Evolutionary conservation across 1,140 invertebrate genomes (phyloP), one percentile per base, ranked within the genome.

Genomic region (Bombus confusus): DNA sequence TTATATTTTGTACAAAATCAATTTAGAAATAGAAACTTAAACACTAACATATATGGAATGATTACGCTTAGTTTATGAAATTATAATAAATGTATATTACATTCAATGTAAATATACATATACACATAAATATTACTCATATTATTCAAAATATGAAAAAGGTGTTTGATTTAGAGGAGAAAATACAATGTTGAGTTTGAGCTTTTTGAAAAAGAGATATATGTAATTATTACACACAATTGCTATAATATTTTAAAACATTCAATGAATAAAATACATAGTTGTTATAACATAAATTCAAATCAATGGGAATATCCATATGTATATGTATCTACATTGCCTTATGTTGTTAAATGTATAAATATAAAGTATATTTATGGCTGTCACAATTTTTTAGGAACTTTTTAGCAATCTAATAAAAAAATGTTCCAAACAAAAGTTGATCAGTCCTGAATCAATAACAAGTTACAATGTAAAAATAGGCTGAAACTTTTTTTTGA

Each of bases 31-130:
- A 73, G 25, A 87, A 81, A 73, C 52, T 39, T 37, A 37, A 79
- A 62, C 31, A 47, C 10, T 52, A 31, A 41, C 74, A 34, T 76
- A 39, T 64, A 76, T 39, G 31, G 18, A 64, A 18, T 52, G 76
- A 76, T 41, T 69, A 39, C n/a, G 31, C 28, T 77, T 47, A 75
- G 34, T 78, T 66, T 73, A 52, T 76, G 64, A 37, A 86, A 62
- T 28, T 69, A 81, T 43, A 15, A 76, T 88, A 64, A 69, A 69
- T 68, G 37, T 80, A 80, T 62, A 78, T 25, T 83, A 72, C 62
- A 4, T 66, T 37, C 74, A 69, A 75, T 75, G 41, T 57, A 59
- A 59, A 37, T 57, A 57, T 75, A 75, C 31, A 57, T 34, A 13
- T 74, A n/a, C 25, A 74, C 52, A 37, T 75, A 64, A 64, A n/a